Evolutionary conservation across 2,888 invertebrate genomes (phyloP).

Genomic region (Leptinotarsa tumamoca): DNA sequence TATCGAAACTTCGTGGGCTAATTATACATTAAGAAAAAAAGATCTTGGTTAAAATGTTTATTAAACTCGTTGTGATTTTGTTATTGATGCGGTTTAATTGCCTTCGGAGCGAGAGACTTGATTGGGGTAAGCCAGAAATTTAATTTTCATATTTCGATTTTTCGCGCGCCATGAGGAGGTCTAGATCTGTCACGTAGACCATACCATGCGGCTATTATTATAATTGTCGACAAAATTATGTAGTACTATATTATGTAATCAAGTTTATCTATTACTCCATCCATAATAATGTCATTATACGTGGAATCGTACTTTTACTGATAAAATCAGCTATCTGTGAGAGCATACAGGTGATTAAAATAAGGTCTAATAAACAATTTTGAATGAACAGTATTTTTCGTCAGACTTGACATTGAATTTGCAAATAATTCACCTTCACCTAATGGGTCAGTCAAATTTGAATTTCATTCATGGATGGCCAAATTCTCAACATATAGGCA

Average conservation of each 20-base stretch:
- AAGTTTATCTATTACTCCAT: slow-evolving; percentile 6
- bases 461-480: neutral
- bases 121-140: slow-evolving; percentile 60
- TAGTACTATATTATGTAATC: slow-evolving; percentile 5
- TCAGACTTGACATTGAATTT: neutral
- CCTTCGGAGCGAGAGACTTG: slow-evolving; percentile 35
- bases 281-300: neutral
- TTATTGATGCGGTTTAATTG: slow-evolving; percentile 45
- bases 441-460: neutral
- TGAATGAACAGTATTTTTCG: neutral
- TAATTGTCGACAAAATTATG: slow-evolving; percentile 11
- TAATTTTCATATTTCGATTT: slow-evolving; percentile 37
- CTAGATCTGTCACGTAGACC: slow-evolving; percentile 54
- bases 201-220: slow-evolving; percentile 30
- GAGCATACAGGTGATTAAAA: no score
- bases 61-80: slow-evolving; percentile 56
- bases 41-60: slow-evolving; percentile 54
- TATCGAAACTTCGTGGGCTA: slow-evolving; percentile 22
- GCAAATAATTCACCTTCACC: neutral
- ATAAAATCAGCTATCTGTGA: no score
- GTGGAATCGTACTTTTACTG: neutral
- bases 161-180: slow-evolving; percentile 55
- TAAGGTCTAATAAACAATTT: no score
- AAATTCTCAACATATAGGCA: no score
- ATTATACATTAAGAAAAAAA: slow-evolving; percentile 24